phyloP scores from a whole-genome alignment of 2,797 vertebrate species.

The Spinus pinus region DNA sequence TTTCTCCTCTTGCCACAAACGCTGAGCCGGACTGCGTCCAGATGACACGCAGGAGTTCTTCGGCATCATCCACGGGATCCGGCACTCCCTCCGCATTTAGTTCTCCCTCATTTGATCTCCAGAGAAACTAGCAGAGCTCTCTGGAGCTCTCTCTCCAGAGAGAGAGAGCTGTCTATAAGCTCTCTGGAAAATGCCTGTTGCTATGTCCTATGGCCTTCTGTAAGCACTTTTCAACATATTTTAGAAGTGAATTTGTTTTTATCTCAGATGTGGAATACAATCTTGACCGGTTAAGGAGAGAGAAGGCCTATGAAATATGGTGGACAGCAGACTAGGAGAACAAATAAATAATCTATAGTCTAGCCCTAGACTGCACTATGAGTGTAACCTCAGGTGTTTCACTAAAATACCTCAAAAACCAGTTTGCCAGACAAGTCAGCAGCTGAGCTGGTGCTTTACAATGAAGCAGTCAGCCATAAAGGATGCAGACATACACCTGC shows the following conservation, averaged over 20 bases:
- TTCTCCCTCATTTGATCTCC: background rate
- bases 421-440: background rate
- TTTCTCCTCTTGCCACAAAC: rapidly evolving
- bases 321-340: background rate
- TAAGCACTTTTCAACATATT: background rate
- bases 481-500: background rate
- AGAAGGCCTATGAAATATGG: background rate
- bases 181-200: background rate
- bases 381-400: background rate
- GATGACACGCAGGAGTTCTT: rapidly evolving
- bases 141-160: too few species aligned
- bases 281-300: background rate
- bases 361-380: background rate
- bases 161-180: too few species aligned
- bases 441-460: background rate
- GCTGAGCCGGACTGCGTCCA: rapidly evolving
- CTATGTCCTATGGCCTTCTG: background rate
- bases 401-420: background rate
- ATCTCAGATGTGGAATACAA: background rate
- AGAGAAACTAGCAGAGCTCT: background rate
- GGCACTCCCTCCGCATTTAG: background rate
- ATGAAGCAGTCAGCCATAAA: background rate
- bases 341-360: background rate
- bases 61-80: rapidly evolving
- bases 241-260: background rate